A percentile compares a stretch with the other conserved stretches of the same genome.
Evolutionary conservation across 2,888 invertebrate genomes (phyloP).

Genomic region (Pseudococcus viburni): DNA sequence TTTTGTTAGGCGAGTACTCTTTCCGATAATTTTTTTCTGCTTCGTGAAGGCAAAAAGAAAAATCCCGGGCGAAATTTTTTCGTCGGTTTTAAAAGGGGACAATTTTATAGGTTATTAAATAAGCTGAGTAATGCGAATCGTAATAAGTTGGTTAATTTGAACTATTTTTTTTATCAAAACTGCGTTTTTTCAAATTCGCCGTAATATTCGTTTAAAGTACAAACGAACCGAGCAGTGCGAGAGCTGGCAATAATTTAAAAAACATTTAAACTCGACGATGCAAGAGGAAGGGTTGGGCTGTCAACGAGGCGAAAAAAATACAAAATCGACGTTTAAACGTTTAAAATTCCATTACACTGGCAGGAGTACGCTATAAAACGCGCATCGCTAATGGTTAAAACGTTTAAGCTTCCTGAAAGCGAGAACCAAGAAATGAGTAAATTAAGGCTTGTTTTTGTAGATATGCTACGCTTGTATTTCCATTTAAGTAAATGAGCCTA

Average conservation of each 20-base stretch:
- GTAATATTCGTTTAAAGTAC: background rate
- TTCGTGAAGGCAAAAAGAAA: background rate
- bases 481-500: constrained; percentile 66
- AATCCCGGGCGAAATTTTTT: background rate
- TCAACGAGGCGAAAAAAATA: background rate
- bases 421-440: constrained; percentile 59
- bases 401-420: constrained; percentile 56
- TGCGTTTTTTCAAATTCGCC: background rate
- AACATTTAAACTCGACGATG: constrained; percentile 30
- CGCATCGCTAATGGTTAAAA: constrained; percentile 57
- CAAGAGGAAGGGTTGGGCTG: background rate
- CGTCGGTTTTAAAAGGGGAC: background rate
- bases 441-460: constrained; percentile 60
- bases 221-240: background rate
- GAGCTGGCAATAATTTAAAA: constrained; percentile 40
- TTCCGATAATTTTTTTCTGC: constrained; percentile 2
- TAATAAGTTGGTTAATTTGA: background rate
- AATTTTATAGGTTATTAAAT: background rate
- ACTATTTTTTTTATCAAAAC: background rate
- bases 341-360: constrained; percentile 65
- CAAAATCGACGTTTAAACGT: constrained; percentile 58
- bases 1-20: constrained; percentile 21
- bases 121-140: background rate
- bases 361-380: background rate
- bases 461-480: constrained; percentile 61